phyloP scores from a whole-genome alignment of 2,113 vertebrate species.

The Coturnix japonica region DNA sequence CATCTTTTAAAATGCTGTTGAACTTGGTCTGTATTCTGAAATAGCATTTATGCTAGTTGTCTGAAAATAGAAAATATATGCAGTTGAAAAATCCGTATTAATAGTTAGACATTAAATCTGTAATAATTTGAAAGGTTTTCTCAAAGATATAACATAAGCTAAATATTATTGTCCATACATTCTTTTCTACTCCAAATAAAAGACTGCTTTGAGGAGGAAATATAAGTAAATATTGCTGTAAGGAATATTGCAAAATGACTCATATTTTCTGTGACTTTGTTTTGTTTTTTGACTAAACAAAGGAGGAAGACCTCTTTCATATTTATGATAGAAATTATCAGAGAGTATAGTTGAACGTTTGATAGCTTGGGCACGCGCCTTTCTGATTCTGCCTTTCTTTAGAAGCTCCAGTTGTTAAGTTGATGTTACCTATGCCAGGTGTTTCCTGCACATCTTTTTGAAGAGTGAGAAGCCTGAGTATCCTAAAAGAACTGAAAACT shows the following conservation, averaged over 20 bases:
- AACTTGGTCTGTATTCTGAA: neutral
- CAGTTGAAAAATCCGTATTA: neutral
- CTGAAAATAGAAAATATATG: neutral
- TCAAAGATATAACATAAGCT: neutral
- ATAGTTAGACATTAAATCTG: neutral
- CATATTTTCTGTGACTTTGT: neutral
- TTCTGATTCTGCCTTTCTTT: neutral
- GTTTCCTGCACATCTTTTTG: neutral
- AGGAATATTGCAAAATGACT: neutral
- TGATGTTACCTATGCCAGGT: neutral
- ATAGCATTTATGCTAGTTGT: conserved; percentile 12
- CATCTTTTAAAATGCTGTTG: neutral
- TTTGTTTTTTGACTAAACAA: neutral
- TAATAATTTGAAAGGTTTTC: neutral
- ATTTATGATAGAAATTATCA: neutral
- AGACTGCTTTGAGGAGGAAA: neutral
- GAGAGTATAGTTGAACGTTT: neutral
- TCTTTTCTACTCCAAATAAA: neutral
- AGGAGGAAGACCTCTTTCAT: neutral
- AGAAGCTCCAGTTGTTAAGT: neutral
- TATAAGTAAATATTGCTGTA: neutral
- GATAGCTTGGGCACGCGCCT: neutral
- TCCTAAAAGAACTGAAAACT: neutral
- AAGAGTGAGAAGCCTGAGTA: neutral
- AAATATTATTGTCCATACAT: neutral